phyloP scores from a whole-genome alignment of 2,113 vertebrate genomes.

The Lichenostomus cassidix region DNA sequence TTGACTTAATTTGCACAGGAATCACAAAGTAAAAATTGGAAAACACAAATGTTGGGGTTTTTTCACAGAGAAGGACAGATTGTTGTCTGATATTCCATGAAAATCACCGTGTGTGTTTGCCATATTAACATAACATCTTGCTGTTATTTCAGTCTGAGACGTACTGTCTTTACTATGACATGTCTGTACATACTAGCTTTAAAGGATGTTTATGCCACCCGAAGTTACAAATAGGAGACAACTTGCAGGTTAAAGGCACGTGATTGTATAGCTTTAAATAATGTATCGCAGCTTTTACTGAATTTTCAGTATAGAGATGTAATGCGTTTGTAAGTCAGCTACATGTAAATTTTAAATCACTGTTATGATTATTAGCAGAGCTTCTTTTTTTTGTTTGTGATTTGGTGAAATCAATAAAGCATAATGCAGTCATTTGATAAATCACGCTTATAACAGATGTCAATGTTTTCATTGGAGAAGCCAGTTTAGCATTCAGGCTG shows the following conservation, averaged over 20 bases:
- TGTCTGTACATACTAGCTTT: not conserved
- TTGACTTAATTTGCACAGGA: not conserved
- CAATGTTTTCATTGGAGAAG: not conserved
- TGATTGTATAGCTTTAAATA: not conserved
- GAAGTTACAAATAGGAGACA: not conserved
- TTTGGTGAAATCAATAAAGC: not conserved
- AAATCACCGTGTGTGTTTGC: not conserved
- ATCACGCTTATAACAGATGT: not conserved
- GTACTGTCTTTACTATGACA: accelerated
- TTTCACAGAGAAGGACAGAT: not conserved
- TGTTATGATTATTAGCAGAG: not conserved
- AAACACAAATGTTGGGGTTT: not conserved
- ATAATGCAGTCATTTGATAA: not conserved
- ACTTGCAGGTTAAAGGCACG: not conserved
- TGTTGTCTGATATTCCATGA: not conserved
- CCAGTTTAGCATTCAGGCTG: not conserved
- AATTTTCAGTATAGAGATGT: not conserved
- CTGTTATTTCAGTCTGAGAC: not conserved
- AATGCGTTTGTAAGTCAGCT: not conserved
- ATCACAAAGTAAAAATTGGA: not conserved
- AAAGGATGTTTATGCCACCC: not conserved
- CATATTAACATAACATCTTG: accelerated
- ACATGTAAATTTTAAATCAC: not conserved
- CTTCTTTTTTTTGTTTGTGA: not conserved
- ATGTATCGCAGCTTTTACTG: not conserved